These are phyloP conservation scores for Phrynocephalus vlangalii DNA, from an alignment of 2,797 vertebrate species.

Conservation along the genomic window DNA sequence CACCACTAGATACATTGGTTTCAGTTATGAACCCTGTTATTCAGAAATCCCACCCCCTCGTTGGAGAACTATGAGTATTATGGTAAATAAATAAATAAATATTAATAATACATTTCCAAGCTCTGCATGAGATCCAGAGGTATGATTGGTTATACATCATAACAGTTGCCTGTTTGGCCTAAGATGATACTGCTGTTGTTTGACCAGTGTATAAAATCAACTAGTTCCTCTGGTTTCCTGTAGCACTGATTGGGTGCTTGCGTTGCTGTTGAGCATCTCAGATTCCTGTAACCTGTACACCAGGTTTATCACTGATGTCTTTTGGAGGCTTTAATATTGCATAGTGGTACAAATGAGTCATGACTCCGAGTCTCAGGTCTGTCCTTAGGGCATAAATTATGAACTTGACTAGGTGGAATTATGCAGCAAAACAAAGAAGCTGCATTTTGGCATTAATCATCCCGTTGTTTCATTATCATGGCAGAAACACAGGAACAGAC, in stretches of 20 bases:
- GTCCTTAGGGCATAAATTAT: slow-evolving; percentile 61
- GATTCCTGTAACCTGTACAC: slow-evolving; percentile 37
- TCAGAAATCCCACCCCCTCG: neutral
- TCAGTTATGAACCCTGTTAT: neutral
- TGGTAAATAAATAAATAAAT: too few relatives aligned
- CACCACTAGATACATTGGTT: neutral
- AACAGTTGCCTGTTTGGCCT: neutral
- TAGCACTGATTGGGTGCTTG: slow-evolving; percentile 33
- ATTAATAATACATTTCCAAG: too few relatives aligned
- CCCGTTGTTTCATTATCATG: slow-evolving; percentile 19
- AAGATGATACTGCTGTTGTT: slow-evolving; percentile 7
- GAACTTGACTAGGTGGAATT: slow-evolving; percentile 22
- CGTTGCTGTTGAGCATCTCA: slow-evolving; percentile 51
- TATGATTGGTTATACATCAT: neutral
- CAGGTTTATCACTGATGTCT: slow-evolving; percentile 65
- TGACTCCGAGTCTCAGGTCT: slow-evolving; percentile 54
- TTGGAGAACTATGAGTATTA: too few relatives aligned
- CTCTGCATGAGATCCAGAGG: neutral
- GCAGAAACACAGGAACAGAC: slow-evolving; percentile 2
- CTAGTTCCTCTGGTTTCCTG: slow-evolving; percentile 33
- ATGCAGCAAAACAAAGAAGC: slow-evolving; percentile 26
- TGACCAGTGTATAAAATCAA: neutral
- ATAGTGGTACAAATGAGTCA: slow-evolving; percentile 71
- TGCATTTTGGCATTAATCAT: slow-evolving; percentile 20
- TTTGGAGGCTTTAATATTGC: slow-evolving; percentile 68